phyloP scores from a whole-genome alignment of 1,140 invertebrate genomes.

The Palaemon carinicauda region DNA sequence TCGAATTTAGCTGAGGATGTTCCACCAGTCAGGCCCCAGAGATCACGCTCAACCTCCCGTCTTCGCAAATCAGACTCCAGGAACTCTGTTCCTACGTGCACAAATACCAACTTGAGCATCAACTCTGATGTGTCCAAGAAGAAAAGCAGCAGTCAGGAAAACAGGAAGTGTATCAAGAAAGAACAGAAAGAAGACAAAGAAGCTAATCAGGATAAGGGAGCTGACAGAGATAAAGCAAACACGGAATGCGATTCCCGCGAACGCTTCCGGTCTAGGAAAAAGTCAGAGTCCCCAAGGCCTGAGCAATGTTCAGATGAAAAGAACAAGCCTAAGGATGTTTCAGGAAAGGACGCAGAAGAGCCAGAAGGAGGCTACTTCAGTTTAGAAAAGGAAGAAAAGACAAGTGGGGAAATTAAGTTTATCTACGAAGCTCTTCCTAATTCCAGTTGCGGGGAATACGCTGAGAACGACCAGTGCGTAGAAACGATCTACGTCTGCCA shows the following conservation, averaged over 20 bases:
- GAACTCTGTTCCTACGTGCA: neutral
- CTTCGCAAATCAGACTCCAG: neutral
- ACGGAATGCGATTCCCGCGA: neutral
- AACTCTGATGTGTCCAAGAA: neutral
- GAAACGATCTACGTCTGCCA: conserved; percentile 53
- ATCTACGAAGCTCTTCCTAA: conserved; percentile 32
- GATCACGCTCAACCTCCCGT: conserved; percentile 27
- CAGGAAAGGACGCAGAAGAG: conserved; percentile 12
- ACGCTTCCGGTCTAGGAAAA: neutral
- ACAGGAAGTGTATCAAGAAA: too few relatives aligned
- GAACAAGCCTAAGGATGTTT: neutral
- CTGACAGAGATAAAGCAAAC: too few relatives aligned
- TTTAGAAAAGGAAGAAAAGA: conserved; percentile 49
- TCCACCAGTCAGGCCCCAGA: conserved; percentile 12
- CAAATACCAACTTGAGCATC: neutral
- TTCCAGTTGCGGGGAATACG: neutral
- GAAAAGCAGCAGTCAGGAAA: neutral
- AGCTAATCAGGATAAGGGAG: neutral
- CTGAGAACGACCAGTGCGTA: conserved; percentile 45
- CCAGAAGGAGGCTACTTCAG: conserved; percentile 55
- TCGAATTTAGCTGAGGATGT: neutral
- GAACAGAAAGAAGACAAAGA: neutral
- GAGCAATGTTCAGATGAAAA: neutral
- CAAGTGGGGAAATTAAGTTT: conserved; percentile 20
- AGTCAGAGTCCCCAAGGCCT: neutral